Base-by-base conservation (phyloP, 2,797 vertebrate species). In the Gila robusta region DNA sequence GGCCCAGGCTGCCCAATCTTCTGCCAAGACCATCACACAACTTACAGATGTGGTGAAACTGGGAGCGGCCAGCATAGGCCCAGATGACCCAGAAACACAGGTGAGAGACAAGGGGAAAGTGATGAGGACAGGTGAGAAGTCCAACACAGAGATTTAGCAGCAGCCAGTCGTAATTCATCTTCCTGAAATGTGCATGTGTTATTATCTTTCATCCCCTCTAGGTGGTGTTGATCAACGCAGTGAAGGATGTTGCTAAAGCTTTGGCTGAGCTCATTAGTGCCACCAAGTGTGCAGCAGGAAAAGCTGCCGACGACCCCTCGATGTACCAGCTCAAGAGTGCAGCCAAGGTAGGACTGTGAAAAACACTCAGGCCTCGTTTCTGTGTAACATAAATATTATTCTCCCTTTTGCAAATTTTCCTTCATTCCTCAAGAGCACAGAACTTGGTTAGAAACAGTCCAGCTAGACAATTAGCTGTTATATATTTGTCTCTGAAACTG, bases 281-380 rank as follows among this genome's bases (percentile, higher is more conserved):
- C 89, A 99, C 98, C 88, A 99, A 99, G 92, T 98, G 98, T 91
- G 98, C 98, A 2, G 96, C 98, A 2, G 98, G 98, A 87, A 99
- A 99, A 89, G 93, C 97, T 0, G 97, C 98, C 0, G 98, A 99
- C 12, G 98, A 99, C 92, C 97, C 98, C 0, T 99, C 98, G 84
- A 99, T 99, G 98, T 98, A 98, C 92, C 98, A 99, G 92, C 96
- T 99, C 89, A 99, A 99, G 93, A 97, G 98, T 7, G 98, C 98
- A 0, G 98, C 98, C 89, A 99, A 99, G 97, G 98, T 99, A 94
- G 79, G 85, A n/a, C 39, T 49, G 12, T 32, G n/a, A 81, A 69
- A 35, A 66, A 44, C 44, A 54, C 80, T 39, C 47, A 1, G 14
- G 3, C 28, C 16, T 66, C 14, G 3, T 66, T 66, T 79, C 9